phyloP scores from a whole-genome alignment of 2,113 vertebrate species.

The Erythrocercus mccallii region DNA sequence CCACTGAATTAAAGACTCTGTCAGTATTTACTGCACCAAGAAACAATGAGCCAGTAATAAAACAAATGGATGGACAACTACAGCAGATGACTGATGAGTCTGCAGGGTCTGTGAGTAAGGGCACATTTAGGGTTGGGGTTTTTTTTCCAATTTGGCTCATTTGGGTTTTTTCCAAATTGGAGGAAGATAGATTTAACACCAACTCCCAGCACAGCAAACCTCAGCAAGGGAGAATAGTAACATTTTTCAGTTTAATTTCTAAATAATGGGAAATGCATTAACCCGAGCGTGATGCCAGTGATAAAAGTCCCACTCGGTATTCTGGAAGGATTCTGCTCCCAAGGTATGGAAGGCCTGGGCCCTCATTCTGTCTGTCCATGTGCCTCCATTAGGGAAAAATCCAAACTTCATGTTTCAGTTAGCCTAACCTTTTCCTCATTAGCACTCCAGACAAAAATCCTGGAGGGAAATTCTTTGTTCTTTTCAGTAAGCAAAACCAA shows the following conservation, averaged over 20 bases:
- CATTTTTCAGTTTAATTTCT: not conserved
- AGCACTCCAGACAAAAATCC: slow-evolving; percentile 56
- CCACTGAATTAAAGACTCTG: not conserved
- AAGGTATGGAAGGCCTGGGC: not conserved
- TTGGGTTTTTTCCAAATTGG: not conserved
- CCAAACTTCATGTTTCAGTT: not conserved
- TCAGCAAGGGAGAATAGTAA: not conserved
- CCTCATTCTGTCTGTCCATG: not conserved
- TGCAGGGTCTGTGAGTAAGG: not conserved
- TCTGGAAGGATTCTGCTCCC: not conserved
- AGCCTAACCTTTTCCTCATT: slow-evolving; percentile 42
- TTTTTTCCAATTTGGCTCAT: not conserved
- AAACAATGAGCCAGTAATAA: not conserved
- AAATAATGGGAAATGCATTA: not conserved
- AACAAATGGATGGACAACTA: not conserved
- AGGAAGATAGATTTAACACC: not conserved
- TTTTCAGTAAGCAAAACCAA: slow-evolving; percentile 43
- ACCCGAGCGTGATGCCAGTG: not conserved
- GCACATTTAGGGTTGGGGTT: not conserved
- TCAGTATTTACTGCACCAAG: not conserved
- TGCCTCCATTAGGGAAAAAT: not conserved
- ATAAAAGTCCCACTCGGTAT: not conserved
- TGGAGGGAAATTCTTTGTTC: slow-evolving; percentile 50
- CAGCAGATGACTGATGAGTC: not conserved
- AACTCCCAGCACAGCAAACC: not conserved